Base-by-base conservation (phyloP, 2,888 invertebrate species). In the Luperina testacea region DNA sequence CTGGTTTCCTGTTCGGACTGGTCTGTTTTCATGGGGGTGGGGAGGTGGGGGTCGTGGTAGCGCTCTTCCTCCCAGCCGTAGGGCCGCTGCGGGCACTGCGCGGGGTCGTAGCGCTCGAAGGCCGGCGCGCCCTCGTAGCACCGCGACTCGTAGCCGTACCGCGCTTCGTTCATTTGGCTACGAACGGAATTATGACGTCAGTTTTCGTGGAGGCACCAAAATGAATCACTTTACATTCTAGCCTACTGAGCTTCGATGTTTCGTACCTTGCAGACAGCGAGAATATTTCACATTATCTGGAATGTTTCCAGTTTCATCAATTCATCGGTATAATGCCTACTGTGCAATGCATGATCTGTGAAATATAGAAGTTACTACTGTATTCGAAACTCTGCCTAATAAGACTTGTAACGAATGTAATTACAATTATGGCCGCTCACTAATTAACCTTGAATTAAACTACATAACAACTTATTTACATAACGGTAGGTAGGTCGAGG, bases 21-120 rank as follows among this genome's bases (percentile, higher is more conserved):
- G 94, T 98, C 98, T 42, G 98, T 97, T 95, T 98, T 98, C 97
- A 97, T 97, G 92, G 96, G 97, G 87, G 94, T 97, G 91, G 97
- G 97, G 92, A 92, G 97, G 95, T 95, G 97, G 80, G 97, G 97
- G 91, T 97, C 97, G 85, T 97, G 97, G 90, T 97, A 97, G 82
- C 96, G 96, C 92, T 97, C 97, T 78, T 97, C 97, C 61, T 97
- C 97, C 95, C 97, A 97, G 90, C 96, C 95, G 93, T 97, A 97
- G 70, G 97, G 96, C 77, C 96, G 93, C 89, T 96, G 97, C 72
- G 96, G 96, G 87, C 96, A 97, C 86, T 95, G 97, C 87, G 95
- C 96, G 61, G 97, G 97, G 91, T 97, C 97, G 92, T 97, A 97
- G 85, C 97, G 95, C 91, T 97, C 97, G 92, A 97, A 97, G 48